Conservation (phyloP, 2,888 invertebrate species). For the Lycophotia porphyrea region DNA sequence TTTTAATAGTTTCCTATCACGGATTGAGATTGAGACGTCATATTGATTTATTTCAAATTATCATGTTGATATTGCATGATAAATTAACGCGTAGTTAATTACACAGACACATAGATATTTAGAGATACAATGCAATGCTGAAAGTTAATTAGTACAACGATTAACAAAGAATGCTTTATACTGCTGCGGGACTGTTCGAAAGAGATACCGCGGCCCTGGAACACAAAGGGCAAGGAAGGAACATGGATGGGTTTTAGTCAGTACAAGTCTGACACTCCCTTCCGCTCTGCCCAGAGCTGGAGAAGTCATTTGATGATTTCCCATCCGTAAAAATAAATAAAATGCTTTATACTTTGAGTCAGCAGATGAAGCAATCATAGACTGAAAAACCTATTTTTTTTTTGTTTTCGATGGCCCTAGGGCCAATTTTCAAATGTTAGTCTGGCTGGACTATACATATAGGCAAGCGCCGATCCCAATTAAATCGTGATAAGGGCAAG, state of each 20-base stretch:
- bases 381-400: not conserved
- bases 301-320: too few species aligned
- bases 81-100: not conserved
- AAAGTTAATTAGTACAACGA: constrained; percentile 12
- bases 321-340: too few species aligned
- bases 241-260: too few species aligned
- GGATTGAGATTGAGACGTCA: not conserved
- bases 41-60: constrained; percentile 24
- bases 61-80: constrained; percentile 26
- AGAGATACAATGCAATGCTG: constrained; percentile 5
- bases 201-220: too few species aligned
- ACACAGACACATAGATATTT: constrained; percentile 8
- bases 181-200: too few species aligned
- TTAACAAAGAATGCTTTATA: not conserved
- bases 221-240: too few species aligned
- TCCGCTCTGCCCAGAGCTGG: too few species aligned
- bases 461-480: not conserved
- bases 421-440: not conserved
- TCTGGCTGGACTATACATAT: not conserved
- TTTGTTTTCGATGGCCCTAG: not conserved
- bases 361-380: not conserved
- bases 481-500: not conserved
- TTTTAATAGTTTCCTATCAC: constrained; percentile 13
- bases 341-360: not conserved
- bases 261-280: too few species aligned